These are phyloP conservation scores for Byasa hedistus DNA, from an alignment of 2,888 invertebrate genomes.

Conservation along the genomic window DNA sequence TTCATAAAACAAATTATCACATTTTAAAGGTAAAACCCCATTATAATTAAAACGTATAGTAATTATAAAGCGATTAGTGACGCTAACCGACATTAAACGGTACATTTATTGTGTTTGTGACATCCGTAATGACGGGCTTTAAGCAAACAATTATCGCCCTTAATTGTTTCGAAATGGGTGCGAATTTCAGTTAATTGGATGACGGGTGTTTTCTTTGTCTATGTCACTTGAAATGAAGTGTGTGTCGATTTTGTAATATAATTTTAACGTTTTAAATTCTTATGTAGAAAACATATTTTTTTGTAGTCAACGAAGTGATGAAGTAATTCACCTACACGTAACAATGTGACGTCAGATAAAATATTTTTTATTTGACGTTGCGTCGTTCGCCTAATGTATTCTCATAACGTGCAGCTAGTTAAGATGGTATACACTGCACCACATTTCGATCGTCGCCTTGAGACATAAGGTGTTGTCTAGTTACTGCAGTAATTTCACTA, in stretches of 20 bases:
- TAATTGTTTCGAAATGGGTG: slow-evolving; percentile 24
- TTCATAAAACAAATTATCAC: background rate
- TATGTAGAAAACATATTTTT: too few species aligned
- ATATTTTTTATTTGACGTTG: too few species aligned
- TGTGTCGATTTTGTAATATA: background rate
- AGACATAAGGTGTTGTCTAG: too few species aligned
- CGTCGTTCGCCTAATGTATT: too few species aligned
- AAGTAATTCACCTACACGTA: too few species aligned
- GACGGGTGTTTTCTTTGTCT: slow-evolving; percentile 18
- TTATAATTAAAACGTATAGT: slow-evolving; percentile 9
- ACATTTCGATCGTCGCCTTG: too few species aligned
- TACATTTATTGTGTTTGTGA: slow-evolving; percentile 25
- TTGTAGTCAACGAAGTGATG: too few species aligned
- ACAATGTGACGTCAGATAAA: too few species aligned
- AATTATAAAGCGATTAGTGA: slow-evolving; percentile 26
- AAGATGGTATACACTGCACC: too few species aligned
- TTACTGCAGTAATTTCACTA: too few species aligned
- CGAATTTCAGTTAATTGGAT: slow-evolving; percentile 16
- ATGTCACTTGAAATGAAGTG: background rate
- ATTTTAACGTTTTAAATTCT: background rate
- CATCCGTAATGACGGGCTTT: slow-evolving; percentile 18
- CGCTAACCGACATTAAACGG: slow-evolving; percentile 16
- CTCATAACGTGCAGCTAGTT: too few species aligned
- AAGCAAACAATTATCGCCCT: slow-evolving; percentile 23
- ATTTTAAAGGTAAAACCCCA: slow-evolving; percentile 11